Conservation (phyloP, 37 sponge, comb jelly and placozoan genomes). For the Halichondria panicea region DNA sequence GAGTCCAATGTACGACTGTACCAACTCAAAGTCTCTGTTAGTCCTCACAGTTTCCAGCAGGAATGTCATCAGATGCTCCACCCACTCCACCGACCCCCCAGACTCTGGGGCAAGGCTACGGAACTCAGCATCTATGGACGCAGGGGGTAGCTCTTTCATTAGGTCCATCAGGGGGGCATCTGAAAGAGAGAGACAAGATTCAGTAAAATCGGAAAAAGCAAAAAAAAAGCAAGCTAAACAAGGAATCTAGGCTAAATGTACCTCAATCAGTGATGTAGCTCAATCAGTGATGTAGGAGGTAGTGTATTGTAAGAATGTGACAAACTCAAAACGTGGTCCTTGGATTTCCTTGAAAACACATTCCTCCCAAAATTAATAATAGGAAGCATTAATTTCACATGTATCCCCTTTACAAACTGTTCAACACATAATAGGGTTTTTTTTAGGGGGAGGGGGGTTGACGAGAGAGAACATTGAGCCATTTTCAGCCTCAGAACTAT, state of each 20-base stretch:
- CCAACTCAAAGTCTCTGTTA: constrained; percentile 74
- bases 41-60: constrained; percentile 54
- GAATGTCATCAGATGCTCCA: constrained; percentile 37
- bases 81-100: constrained; percentile 59
- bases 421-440: too few relatives aligned
- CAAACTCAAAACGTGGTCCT: too few relatives aligned
- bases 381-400: too few relatives aligned
- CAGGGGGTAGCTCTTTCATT: constrained; percentile 73
- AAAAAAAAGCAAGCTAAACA: background rate
- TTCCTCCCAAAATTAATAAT: too few relatives aligned
- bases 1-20: constrained; percentile 73
- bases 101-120: constrained; percentile 59
- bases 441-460: too few relatives aligned
- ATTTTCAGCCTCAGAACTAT: too few relatives aligned
- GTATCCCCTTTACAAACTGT: too few relatives aligned
- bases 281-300: too few relatives aligned
- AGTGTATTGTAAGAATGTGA: too few relatives aligned
- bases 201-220: background rate
- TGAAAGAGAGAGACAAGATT: constrained; percentile 6
- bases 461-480: too few relatives aligned
- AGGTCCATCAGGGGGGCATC: constrained; percentile 40
- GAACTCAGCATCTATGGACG: constrained; percentile 77
- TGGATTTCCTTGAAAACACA: too few relatives aligned
- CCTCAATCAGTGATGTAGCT: too few relatives aligned
- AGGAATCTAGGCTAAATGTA: background rate